Evolutionary conservation across 2,797 vertebrate genomes (phyloP).

Genomic region (Hemibagrus guttatus): DNA sequence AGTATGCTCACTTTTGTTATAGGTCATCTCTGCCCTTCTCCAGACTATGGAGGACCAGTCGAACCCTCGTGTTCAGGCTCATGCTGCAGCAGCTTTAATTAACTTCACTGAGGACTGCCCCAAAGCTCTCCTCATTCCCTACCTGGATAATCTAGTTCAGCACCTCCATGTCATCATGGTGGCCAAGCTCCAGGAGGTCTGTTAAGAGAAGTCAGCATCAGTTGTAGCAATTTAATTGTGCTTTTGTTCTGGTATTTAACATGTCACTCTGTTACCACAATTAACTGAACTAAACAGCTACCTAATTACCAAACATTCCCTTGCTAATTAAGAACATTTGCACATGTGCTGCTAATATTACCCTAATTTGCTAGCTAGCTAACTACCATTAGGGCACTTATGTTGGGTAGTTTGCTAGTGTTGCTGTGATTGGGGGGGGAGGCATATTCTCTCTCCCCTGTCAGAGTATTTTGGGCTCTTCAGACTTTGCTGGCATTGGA

Average conservation of each 20-base stretch:
- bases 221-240: neutral
- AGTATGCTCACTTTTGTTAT: neutral
- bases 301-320: neutral
- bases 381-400: too few species aligned
- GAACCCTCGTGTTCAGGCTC: conserved; percentile 95
- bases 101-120: conserved; percentile 99
- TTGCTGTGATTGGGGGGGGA: neutral
- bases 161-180: conserved; percentile 97
- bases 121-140: conserved; percentile 90
- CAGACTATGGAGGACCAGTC: conserved; percentile 98
- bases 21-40: conserved; percentile 94
- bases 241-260: neutral
- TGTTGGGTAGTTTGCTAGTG: neutral
- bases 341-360: neutral
- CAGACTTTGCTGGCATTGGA: neutral
- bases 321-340: neutral
- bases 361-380: too few species aligned
- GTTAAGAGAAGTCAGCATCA: neutral
- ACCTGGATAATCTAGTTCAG: conserved; percentile 92
- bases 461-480: neutral
- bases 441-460: neutral
- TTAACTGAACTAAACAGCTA: neutral
- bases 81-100: conserved; percentile 94
- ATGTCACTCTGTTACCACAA: neutral
- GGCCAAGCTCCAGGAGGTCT: conserved; percentile 91